Evolutionary conservation across 35 echinoderm and acorn worm species (phyloP).

Genomic region (Diadema setosum): DNA sequence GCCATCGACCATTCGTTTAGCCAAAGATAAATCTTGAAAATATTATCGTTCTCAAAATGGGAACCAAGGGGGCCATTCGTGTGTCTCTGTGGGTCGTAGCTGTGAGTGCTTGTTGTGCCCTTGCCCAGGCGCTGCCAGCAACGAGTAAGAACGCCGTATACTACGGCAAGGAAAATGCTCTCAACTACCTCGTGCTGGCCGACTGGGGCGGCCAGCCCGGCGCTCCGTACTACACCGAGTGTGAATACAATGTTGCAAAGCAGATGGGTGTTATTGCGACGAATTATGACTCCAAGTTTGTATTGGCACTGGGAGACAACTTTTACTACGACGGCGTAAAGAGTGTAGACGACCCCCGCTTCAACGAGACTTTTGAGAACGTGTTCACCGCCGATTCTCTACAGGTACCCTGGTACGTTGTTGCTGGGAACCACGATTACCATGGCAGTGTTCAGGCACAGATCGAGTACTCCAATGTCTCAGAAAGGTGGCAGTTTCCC

Average conservation of each 20-base stretch:
- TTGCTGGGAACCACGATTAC: conserved; percentile 89
- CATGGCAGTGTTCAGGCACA: conserved; percentile 72
- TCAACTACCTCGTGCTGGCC: conserved; percentile 78
- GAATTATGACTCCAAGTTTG: conserved; percentile 51
- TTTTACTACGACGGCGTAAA: conserved; percentile 83
- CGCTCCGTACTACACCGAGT: conserved; percentile 51
- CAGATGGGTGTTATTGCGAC: conserved; percentile 68
- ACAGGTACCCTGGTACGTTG: conserved; percentile 85
- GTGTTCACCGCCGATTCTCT: conserved; percentile 68
- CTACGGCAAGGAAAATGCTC: neutral
- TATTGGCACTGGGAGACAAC: conserved; percentile 92
- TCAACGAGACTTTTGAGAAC: conserved; percentile 69
- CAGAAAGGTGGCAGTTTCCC: conserved; percentile 81
- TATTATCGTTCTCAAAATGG: too few relatives aligned
- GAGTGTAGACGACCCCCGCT: conserved; percentile 56
- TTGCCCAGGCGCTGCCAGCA: too few relatives aligned
- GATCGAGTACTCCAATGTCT: conserved; percentile 74
- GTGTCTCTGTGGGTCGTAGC: too few relatives aligned
- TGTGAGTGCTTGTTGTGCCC: too few relatives aligned
- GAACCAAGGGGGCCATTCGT: too few relatives aligned
- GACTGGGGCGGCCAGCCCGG: conserved; percentile 88
- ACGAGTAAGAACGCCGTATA: neutral
- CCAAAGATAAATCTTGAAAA: too few relatives aligned
- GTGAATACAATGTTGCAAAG: conserved; percentile 58
- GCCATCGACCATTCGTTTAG: too few relatives aligned